These are phyloP conservation scores for Chymomyza procnemis DNA, from an alignment of 2,888 invertebrate species.

Conservation along the genomic window DNA sequence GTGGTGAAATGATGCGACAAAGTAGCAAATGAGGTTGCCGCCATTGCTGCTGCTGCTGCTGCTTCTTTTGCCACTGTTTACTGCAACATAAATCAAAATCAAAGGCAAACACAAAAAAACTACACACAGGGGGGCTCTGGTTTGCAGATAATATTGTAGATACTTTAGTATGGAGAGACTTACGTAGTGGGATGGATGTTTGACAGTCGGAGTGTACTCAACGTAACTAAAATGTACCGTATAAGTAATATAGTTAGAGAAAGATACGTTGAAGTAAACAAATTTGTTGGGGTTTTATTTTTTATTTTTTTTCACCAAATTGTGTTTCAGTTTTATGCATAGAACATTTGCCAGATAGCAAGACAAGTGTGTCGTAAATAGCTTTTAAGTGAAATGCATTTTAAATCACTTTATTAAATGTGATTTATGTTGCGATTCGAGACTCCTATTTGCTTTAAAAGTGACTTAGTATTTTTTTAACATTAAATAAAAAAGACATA, in stretches of 20 bases:
- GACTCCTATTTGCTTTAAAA: no score
- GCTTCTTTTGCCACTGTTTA: slow-evolving; percentile 30
- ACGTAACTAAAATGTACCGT: slow-evolving; percentile 50
- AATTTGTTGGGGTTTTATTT: slow-evolving; percentile 34
- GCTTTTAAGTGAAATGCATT: not conserved
- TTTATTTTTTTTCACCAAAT: slow-evolving; percentile 14
- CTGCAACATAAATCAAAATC: slow-evolving; percentile 70
- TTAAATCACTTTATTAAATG: not conserved
- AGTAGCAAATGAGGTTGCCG: slow-evolving; percentile 66
- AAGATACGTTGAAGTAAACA: slow-evolving; percentile 55
- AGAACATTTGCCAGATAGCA: slow-evolving; percentile 16
- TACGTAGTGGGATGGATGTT: not conserved
- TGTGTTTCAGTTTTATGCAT: not conserved
- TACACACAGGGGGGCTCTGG: slow-evolving; percentile 19
- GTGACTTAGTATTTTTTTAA: no score
- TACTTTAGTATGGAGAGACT: not conserved
- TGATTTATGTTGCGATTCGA: not conserved
- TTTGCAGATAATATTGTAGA: slow-evolving; percentile 4
- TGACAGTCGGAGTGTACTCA: slow-evolving; percentile 17
- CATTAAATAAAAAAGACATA: no score
- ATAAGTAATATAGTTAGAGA: slow-evolving; percentile 56
- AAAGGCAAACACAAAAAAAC: slow-evolving; percentile 52
- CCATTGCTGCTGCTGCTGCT: slow-evolving; percentile 36
- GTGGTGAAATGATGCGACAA: slow-evolving; percentile 67
- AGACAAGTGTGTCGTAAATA: slow-evolving; percentile 10